phyloP scores from a whole-genome alignment of 2,888 invertebrate species.

The Mechanitis mazaeus region DNA sequence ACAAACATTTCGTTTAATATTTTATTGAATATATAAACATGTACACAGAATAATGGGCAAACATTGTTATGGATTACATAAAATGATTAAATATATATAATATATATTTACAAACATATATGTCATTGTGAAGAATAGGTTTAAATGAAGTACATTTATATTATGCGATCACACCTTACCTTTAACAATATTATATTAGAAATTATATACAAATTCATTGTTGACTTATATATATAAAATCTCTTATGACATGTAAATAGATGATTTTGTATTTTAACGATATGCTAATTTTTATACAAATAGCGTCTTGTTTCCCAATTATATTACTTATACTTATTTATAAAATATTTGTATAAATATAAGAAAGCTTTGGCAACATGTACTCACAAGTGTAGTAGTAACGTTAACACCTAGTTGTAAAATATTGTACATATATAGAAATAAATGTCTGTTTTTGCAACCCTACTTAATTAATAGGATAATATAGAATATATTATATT shows the following conservation, averaged over 20 bases:
- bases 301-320: slow-evolving; percentile 75
- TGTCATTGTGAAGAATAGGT: too few species aligned
- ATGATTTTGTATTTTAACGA: slow-evolving; percentile 40
- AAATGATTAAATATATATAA: slow-evolving; percentile 1
- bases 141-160: not conserved
- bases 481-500: not conserved
- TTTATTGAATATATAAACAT: slow-evolving; percentile 39
- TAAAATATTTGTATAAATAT: slow-evolving; percentile 24
- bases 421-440: not conserved
- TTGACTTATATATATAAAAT: not conserved
- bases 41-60: slow-evolving; percentile 24
- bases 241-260: not conserved
- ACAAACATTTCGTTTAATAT: slow-evolving; percentile 22
- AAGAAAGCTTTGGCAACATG: slow-evolving; percentile 40
- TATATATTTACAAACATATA: too few species aligned
- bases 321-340: slow-evolving; percentile 26
- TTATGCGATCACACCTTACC: not conserved
- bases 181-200: not conserved
- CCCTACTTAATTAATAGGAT: slow-evolving; percentile 1
- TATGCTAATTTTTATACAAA: slow-evolving; percentile 64
- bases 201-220: not conserved
- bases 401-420: not conserved
- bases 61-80: slow-evolving; percentile 1
- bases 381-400: slow-evolving; percentile 18
- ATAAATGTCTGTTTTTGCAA: slow-evolving; percentile 1